Evolutionary conservation across 2,113 vertebrate genomes (phyloP).

Genomic region (Sylvilagus bachmani): DNA sequence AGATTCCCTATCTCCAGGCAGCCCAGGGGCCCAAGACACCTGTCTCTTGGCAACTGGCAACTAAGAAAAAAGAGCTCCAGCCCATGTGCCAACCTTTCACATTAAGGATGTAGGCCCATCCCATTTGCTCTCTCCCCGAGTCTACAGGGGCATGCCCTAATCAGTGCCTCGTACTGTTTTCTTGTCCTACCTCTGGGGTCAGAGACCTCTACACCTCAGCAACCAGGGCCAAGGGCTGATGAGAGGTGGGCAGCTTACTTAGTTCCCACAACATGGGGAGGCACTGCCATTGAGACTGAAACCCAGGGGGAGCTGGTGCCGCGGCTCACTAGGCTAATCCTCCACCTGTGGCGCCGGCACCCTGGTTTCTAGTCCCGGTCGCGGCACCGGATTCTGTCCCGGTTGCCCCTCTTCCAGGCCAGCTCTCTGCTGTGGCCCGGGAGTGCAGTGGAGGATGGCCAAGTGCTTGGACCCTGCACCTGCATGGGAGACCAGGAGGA

Average conservation of each 20-base stretch:
- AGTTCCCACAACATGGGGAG: background rate
- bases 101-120: background rate
- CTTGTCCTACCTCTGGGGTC: background rate
- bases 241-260: background rate
- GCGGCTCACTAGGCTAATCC: too few relatives aligned
- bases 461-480: too few relatives aligned
- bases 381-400: too few relatives aligned
- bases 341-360: too few relatives aligned
- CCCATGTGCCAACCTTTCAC: conserved; percentile 63
- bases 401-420: too few relatives aligned
- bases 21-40: conserved; percentile 81
- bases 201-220: background rate
- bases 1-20: conserved; percentile 83
- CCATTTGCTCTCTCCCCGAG: background rate
- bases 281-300: background rate
- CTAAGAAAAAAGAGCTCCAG: conserved; percentile 81
- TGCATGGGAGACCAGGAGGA: too few relatives aligned
- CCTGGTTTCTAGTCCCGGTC: too few relatives aligned
- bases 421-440: too few relatives aligned
- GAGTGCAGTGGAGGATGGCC: too few relatives aligned
- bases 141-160: background rate
- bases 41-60: conserved; percentile 81
- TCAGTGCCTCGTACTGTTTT: background rate
- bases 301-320: too few relatives aligned
- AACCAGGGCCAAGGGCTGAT: background rate